Evolutionary conservation across 2,888 invertebrate genomes (phyloP), one percentile per base, ranked within the genome.

Genomic region (Eustalomyia histrio): DNA sequence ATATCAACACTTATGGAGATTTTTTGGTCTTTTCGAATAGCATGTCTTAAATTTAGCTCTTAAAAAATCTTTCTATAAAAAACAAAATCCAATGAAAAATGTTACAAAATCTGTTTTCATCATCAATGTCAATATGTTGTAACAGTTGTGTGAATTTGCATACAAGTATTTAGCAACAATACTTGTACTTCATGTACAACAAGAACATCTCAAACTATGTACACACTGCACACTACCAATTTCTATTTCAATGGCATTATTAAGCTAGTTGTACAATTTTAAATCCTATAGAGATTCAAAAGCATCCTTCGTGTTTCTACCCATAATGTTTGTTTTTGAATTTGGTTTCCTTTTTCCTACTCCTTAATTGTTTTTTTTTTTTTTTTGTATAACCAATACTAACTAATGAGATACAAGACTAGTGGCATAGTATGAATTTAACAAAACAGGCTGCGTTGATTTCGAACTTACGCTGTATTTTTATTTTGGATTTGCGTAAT

Each of bases 341-440:
- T 14, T 58, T 18, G 14, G n/a, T 29, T 29, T 65, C 55, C 29
- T 6, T 29, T 29, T 29, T 29, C 29, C 29, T 7, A 29, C 7
- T 7, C 7, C 29, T 7, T 6, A 24, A 1, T 6, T 8, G 55
- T 55, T 55, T 63, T 53, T 14, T 53, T 53, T 29, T 65, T n/a
- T n/a, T 35, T 14, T 24, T 24, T 24, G 2, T 29, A 9, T 53
- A 21, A 8, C 55, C 65, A 55, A 55, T 60, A 47, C 65, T 53
- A 35, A 65, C 65, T 65, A 67, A 67, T 67, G 65, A 67, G 65
- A 53, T 39, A 55, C 53, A 53, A 35, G 55, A 67, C 55, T 67
- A 21, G 55, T 21, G 65, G 53, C 53, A 43, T 47, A 67, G 55
- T 39, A 67, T 63, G 50, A 50, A 50, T 47, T 50, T 18, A n/a